phyloP scores from a whole-genome alignment of 2,888 invertebrate genomes.

The Drosophila mercatorum region DNA sequence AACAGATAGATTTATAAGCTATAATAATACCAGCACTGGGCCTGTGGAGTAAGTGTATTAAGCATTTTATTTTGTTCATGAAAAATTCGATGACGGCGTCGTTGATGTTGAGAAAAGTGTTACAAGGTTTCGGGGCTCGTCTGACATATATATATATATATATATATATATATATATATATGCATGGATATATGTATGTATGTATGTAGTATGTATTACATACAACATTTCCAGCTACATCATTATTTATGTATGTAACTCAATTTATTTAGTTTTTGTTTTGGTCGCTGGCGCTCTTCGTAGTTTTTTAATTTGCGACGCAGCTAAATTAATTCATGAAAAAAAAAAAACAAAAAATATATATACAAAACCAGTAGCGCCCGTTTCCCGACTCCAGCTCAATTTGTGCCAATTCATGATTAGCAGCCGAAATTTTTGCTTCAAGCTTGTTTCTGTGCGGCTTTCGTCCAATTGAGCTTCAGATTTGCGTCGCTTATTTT shows the following conservation, averaged over 20 bases:
- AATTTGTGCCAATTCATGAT: conserved; percentile 61
- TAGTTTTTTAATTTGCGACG: conserved; percentile 22
- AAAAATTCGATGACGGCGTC: conserved; percentile 11
- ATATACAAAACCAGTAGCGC: conserved; percentile 42
- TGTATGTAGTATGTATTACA: conserved; percentile 1
- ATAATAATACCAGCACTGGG: conserved; percentile 35
- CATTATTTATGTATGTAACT: conserved; percentile 2
- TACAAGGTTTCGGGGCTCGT: conserved; percentile 49
- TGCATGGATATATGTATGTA: not conserved
- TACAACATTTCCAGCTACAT: conserved; percentile 7
- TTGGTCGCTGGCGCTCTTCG: conserved; percentile 9
- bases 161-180: not conserved
- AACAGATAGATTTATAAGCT: conserved; percentile 19
- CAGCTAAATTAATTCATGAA: conserved; percentile 13
- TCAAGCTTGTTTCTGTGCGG: conserved; percentile 5
- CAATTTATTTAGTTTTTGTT: conserved; percentile 19
- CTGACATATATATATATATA: conserved; percentile 1
- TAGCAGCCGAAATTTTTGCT: conserved; percentile 33
- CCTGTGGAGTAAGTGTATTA: conserved; percentile 17
- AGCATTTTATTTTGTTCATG: conserved; percentile 31
- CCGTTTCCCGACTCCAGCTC: conserved; percentile 27
- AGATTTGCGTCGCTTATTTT: conserved; percentile 29
- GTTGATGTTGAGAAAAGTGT: conserved; percentile 43
- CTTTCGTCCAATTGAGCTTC: conserved; percentile 11
- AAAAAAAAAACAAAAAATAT: conserved; percentile 1